Conservation (phyloP, 2,797 vertebrate species). For the Mormyrus hasselquistii region DNA sequence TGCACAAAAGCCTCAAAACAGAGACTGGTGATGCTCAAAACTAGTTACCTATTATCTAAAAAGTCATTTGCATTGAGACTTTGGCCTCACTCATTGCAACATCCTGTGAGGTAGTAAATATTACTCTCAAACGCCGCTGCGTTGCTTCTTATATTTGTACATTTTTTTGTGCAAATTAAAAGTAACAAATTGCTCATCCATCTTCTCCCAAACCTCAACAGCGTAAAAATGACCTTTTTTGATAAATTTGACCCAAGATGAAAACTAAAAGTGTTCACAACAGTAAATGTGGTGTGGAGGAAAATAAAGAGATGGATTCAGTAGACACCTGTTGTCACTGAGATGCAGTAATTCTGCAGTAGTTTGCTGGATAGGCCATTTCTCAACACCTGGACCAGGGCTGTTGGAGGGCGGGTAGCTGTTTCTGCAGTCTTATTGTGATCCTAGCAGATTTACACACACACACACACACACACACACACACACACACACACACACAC, state of each 20-base stretch:
- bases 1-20: conserved; percentile 24
- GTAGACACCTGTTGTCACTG: conserved; percentile 8
- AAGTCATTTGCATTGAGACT: conserved; percentile 21
- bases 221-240: not conserved
- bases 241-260: not conserved
- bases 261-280: not conserved
- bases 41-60: conserved; percentile 13
- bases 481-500: not conserved
- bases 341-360: not conserved
- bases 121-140: not conserved
- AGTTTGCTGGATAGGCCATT: not conserved
- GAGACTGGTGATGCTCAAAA: conserved; percentile 17
- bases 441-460: not conserved
- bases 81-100: not conserved
- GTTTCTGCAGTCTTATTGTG: not conserved
- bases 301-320: not conserved
- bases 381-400: not conserved
- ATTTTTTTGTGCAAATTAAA: not conserved
- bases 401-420: not conserved
- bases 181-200: not conserved
- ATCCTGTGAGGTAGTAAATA: not conserved
- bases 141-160: not conserved
- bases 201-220: not conserved
- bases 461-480: not conserved
- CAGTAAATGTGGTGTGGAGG: not conserved